Evolutionary conservation across 2,113 vertebrate species (phyloP).

Genomic region (Uria lomvia): DNA sequence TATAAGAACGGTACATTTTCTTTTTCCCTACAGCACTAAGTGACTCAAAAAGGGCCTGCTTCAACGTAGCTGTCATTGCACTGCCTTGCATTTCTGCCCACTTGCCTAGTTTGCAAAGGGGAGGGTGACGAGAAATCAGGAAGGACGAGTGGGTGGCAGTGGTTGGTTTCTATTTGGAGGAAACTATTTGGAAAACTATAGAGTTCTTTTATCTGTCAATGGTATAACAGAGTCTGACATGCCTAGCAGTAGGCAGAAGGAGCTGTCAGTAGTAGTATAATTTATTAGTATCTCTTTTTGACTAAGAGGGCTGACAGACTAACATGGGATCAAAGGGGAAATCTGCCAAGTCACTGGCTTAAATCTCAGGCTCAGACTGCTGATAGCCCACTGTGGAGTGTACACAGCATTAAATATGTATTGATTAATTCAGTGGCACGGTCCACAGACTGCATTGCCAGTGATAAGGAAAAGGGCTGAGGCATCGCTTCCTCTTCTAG

Average conservation of each 20-base stretch:
- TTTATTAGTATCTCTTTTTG: slow-evolving; percentile 48
- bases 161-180: slow-evolving; percentile 44
- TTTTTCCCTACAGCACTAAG: background rate
- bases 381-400: background rate
- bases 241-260: slow-evolving; percentile 54
- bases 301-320: slow-evolving; percentile 13
- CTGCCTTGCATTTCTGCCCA: background rate
- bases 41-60: background rate
- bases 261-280: slow-evolving; percentile 55
- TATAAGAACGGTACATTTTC: background rate
- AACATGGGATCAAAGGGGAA: slow-evolving; percentile 27
- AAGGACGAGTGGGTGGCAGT: background rate
- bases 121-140: background rate
- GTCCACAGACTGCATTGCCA: background rate
- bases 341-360: slow-evolving; percentile 26
- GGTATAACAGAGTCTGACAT: slow-evolving; percentile 56
- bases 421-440: slow-evolving; percentile 26
- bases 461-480: background rate
- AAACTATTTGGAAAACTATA: slow-evolving; percentile 22
- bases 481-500: background rate
- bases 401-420: slow-evolving; percentile 27
- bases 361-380: slow-evolving; percentile 21
- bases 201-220: slow-evolving; percentile 14
- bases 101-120: background rate
- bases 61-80: background rate